These are phyloP conservation scores for Drosophila insularis DNA, from an alignment of 1,140 invertebrate genomes.

Conservation along the genomic window DNA sequence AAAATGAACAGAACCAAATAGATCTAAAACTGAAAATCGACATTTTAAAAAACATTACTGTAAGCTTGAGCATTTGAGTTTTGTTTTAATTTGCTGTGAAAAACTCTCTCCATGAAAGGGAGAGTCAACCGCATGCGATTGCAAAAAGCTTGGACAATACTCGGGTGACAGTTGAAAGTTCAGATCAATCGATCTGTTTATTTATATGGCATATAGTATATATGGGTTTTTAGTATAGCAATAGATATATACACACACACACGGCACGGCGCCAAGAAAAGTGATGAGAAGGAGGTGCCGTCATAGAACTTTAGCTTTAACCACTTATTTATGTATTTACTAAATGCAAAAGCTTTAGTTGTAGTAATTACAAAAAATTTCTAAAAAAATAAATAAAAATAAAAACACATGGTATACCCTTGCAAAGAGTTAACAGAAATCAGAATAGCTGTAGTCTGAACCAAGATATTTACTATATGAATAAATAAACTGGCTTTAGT, in stretches of 20 bases:
- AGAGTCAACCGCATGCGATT: slow-evolving; percentile 25
- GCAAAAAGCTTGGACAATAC: slow-evolving; percentile 25
- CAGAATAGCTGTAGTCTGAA: too few species aligned
- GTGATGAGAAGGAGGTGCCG: not conserved
- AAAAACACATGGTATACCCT: not conserved
- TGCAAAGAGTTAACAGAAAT: not conserved
- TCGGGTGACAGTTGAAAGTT: not conserved
- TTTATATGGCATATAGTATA: slow-evolving; percentile 10
- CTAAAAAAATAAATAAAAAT: not conserved
- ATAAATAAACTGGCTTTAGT: too few species aligned
- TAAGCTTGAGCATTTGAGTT: slow-evolving; percentile 48
- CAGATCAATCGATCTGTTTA: slow-evolving; percentile 9
- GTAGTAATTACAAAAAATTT: not conserved
- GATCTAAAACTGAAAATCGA: slow-evolving; percentile 37
- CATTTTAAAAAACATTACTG: slow-evolving; percentile 31
- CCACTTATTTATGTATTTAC: not conserved
- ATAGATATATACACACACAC: slow-evolving; percentile 4
- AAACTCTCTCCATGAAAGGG: not conserved
- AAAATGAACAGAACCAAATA: slow-evolving; percentile 50
- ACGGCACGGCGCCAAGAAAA: not conserved
- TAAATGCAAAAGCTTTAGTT: slow-evolving; percentile 14
- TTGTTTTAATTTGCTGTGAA: not conserved
- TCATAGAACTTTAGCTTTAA: slow-evolving; percentile 1
- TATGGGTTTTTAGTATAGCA: not conserved
- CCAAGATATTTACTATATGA: too few species aligned